Base-by-base conservation (phyloP, 2,113 vertebrate species). In the Labrus mixtus region DNA sequence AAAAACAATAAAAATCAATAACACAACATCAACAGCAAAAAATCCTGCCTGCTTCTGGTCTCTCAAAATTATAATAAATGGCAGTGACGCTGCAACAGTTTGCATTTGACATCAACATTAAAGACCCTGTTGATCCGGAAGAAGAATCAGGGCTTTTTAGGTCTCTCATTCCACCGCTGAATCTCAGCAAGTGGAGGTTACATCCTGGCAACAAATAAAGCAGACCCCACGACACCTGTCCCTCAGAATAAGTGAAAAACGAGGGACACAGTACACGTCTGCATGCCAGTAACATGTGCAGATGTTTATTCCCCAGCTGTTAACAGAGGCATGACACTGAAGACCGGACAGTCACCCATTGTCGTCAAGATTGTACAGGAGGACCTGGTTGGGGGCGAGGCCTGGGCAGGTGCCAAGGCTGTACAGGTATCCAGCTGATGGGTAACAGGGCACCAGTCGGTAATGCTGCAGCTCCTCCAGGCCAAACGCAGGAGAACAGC, bases 301-400 rank as follows among this genome's bases (percentile, higher is more conserved):
- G 16, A 29, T 1, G 51, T 29, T n/a, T 37, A 12, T 59, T 48
- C 45, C 46, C 23, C 88, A 91, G 90, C 90, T 92, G 74, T 90
- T 4, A 17, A 12, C 10, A 64, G 36, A 66, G n/a, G 46, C 71
- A 2, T 12, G 20, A 15, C 2, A 15, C 37, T 0, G 16, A 20
- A 33, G 57, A 16, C 2, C 0, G 11, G 66, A 63, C 71, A 62
- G 84, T 95, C 92, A 95, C 85, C 95, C 93, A 85, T 94, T 94
- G 91, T 95, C 96, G 85, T 96, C 96, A 93, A 98, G 94, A 90
- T 96, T 94, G 92, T 96, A 98, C 88, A 98, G 95, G 79, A 98
- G 96, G 87, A 98, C 91, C 87, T 94, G 95, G 91, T 95, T 94
- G 76, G 95, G 88, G 79, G 93, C 83, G 89, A 92, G 90, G 76